phyloP scores from a whole-genome alignment of 2,797 vertebrate genomes.

The Siniperca undulata region DNA sequence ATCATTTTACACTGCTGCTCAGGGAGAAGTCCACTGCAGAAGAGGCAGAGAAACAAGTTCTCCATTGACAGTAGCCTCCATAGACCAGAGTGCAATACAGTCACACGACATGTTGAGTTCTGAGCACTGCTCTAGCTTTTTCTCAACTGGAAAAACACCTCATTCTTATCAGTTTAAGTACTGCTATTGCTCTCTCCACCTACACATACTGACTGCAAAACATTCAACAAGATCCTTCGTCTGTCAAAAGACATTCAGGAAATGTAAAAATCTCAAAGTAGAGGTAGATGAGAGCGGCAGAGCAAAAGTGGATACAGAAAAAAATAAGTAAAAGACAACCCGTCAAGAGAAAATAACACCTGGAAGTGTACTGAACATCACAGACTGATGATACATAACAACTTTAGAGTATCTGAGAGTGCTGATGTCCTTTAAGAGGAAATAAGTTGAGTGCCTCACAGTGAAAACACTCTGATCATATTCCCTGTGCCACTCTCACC shows the following conservation, averaged over 20 bases:
- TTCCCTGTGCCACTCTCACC: conserved; percentile 24
- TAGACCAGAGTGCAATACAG: conserved; percentile 12
- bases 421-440: conserved; percentile 27
- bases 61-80: background rate
- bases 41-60: background rate
- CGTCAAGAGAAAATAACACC: background rate
- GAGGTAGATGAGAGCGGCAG: conserved; percentile 23
- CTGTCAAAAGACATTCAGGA: conserved; percentile 10
- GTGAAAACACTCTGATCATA: conserved; percentile 21
- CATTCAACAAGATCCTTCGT: conserved; percentile 10
- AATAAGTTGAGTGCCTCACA: conserved; percentile 16
- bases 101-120: conserved; percentile 20
- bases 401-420: conserved; percentile 11
- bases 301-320: background rate
- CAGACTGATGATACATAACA: conserved; percentile 7
- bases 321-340: background rate
- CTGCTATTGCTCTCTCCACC: conserved; percentile 23
- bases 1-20: background rate
- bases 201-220: conserved; percentile 30
- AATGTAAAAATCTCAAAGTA: background rate
- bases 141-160: conserved; percentile 32
- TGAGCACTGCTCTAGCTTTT: background rate
- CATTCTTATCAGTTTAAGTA: conserved; percentile 33
- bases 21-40: background rate
- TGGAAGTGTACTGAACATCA: conserved; percentile 18